These are phyloP conservation scores for Euclidia mi DNA, from an alignment of 2,888 invertebrate species.

Conservation along the genomic window DNA sequence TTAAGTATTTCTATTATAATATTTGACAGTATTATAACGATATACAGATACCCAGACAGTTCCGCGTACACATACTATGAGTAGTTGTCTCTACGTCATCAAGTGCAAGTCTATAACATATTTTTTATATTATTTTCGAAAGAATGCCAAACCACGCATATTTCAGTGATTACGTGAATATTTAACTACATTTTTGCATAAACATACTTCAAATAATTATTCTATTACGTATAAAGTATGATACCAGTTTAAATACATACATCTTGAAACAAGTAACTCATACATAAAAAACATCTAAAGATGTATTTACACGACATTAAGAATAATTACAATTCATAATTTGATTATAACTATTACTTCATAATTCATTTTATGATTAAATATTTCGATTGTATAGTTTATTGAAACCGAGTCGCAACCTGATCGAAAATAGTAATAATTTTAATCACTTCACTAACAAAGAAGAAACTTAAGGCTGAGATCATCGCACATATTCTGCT, in stretches of 20 bases:
- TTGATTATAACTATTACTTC: too few relatives aligned
- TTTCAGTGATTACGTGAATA: not conserved
- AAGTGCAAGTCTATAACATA: not conserved
- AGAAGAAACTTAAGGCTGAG: too few relatives aligned
- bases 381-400: too few relatives aligned
- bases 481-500: conserved; percentile 24
- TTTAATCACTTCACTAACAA: too few relatives aligned
- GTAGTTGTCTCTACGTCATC: not conserved
- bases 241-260: not conserved
- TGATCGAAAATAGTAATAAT: too few relatives aligned
- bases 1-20: conserved; percentile 21
- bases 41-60: conserved; percentile 30
- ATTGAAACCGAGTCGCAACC: too few relatives aligned
- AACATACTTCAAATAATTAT: not conserved
- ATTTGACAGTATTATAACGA: conserved; percentile 41
- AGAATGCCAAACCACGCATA: not conserved
- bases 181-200: not conserved
- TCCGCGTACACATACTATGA: conserved; percentile 30
- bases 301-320: too few relatives aligned
- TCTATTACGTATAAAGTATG: not conserved
- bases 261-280: not conserved
- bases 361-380: too few relatives aligned
- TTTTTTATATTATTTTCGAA: not conserved
- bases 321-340: too few relatives aligned
- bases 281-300: too few relatives aligned